These are phyloP conservation scores for Malacosoma neustria DNA, from an alignment of 2,888 invertebrate genomes.

Conservation along the genomic window DNA sequence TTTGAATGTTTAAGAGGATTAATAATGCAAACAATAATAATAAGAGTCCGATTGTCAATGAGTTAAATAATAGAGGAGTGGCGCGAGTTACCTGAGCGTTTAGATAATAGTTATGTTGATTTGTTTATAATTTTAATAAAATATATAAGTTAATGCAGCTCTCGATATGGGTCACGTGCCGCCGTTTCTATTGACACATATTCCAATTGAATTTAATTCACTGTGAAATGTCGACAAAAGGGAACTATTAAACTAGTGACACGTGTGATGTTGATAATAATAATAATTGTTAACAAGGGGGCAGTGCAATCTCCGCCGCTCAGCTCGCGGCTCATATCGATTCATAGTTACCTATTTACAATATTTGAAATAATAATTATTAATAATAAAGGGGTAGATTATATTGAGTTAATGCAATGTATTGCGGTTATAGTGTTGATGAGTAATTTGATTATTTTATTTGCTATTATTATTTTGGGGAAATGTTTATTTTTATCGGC, in stretches of 20 bases:
- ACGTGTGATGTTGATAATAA: too few species aligned
- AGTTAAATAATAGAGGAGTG: slow-evolving; percentile 12
- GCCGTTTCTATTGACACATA: slow-evolving; percentile 5
- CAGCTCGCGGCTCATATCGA: slow-evolving; percentile 30
- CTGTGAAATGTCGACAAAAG: too few species aligned
- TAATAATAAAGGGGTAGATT: slow-evolving; percentile 7
- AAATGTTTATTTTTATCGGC: slow-evolving; percentile 33
- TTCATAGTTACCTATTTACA: slow-evolving; percentile 54
- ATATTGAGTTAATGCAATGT: slow-evolving; percentile 49
- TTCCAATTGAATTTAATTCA: too few species aligned
- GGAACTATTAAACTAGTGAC: too few species aligned
- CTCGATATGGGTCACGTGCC: slow-evolving; percentile 32
- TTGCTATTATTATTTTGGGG: slow-evolving; percentile 41
- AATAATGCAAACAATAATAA: neutral
- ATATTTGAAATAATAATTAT: slow-evolving; percentile 22
- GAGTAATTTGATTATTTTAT: slow-evolving; percentile 25
- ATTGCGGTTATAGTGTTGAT: slow-evolving; percentile 33
- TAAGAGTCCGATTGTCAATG: neutral
- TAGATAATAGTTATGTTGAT: slow-evolving; percentile 41
- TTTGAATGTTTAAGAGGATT: too few species aligned
- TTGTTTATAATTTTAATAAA: slow-evolving; percentile 33
- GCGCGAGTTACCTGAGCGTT: slow-evolving; percentile 49
- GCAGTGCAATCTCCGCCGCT: slow-evolving; percentile 16
- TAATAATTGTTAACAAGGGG: slow-evolving; percentile 7
- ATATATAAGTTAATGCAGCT: slow-evolving; percentile 39